Evolutionary conservation across 2,888 invertebrate genomes (phyloP).

Genomic region (Drosophila seclusa): DNA sequence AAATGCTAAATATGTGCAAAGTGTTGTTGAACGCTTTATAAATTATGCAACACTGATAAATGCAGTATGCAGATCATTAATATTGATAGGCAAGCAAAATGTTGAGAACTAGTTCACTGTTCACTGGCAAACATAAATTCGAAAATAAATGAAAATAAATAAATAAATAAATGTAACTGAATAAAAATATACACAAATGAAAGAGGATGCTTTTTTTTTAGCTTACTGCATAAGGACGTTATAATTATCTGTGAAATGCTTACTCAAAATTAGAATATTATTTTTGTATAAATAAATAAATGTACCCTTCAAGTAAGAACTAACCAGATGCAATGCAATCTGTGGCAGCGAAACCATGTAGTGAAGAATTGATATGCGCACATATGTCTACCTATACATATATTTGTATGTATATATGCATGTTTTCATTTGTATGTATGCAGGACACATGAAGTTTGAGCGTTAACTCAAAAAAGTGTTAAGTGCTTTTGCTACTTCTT

Average conservation of each 20-base stretch:
- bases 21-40: neutral
- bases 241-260: neutral
- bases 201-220: neutral
- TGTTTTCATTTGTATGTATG: slow-evolving; percentile 13
- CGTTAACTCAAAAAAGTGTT: slow-evolving; percentile 64
- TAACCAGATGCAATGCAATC: slow-evolving; percentile 59
- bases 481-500: slow-evolving; percentile 73
- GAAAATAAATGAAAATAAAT: neutral
- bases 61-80: neutral
- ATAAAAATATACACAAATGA: neutral
- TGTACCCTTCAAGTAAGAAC: slow-evolving; percentile 39
- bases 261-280: neutral
- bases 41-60: slow-evolving; percentile 4
- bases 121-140: neutral
- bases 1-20: neutral
- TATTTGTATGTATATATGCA: neutral
- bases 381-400: neutral
- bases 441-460: slow-evolving; percentile 41
- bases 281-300: slow-evolving; percentile 23
- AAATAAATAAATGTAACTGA: neutral
- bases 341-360: slow-evolving; percentile 47
- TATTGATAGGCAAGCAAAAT: neutral
- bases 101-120: neutral
- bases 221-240: neutral
- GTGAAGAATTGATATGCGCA: slow-evolving; percentile 45